Conservation (phyloP, 2,797 vertebrate species). For the Urophycis tenuis region DNA sequence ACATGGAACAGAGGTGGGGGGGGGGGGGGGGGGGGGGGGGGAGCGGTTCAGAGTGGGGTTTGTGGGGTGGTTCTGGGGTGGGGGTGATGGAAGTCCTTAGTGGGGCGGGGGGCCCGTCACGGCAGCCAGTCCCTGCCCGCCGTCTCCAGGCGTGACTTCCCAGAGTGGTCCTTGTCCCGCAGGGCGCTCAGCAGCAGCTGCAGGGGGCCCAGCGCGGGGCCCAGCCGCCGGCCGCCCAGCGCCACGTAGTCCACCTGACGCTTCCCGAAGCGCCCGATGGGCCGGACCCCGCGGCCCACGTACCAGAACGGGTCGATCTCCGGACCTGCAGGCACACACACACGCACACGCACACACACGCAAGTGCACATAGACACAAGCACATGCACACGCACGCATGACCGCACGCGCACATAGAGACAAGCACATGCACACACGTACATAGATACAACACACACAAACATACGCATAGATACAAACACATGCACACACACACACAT, state of each 20-base stretch:
- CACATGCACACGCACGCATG: neutral
- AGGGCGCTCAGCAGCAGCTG: constrained; percentile 69
- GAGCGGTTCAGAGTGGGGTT: too few relatives aligned
- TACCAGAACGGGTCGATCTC: constrained; percentile 91
- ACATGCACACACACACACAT: neutral
- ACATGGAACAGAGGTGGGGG: constrained; percentile 17
- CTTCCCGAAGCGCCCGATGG: constrained; percentile 88
- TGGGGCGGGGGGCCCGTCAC: constrained; percentile 44
- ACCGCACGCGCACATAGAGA: neutral
- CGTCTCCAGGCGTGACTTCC: constrained; percentile 43
- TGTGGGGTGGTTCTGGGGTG: neutral
- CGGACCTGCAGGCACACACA: constrained; percentile 68
- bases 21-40: neutral
- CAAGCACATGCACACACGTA: neutral
- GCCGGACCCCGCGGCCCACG: constrained; percentile 82
- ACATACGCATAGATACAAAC: neutral
- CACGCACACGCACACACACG: neutral
- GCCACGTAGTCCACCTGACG: constrained; percentile 60
- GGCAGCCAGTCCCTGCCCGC: constrained; percentile 67
- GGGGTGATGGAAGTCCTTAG: neutral
- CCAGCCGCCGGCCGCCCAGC: constrained; percentile 37
- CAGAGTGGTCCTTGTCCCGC: constrained; percentile 64
- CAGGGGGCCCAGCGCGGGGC: constrained; percentile 63
- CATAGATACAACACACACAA: neutral
- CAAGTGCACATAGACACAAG: neutral